Base-by-base conservation (phyloP, 2,888 invertebrate species). In the Oeneis ivallda region DNA sequence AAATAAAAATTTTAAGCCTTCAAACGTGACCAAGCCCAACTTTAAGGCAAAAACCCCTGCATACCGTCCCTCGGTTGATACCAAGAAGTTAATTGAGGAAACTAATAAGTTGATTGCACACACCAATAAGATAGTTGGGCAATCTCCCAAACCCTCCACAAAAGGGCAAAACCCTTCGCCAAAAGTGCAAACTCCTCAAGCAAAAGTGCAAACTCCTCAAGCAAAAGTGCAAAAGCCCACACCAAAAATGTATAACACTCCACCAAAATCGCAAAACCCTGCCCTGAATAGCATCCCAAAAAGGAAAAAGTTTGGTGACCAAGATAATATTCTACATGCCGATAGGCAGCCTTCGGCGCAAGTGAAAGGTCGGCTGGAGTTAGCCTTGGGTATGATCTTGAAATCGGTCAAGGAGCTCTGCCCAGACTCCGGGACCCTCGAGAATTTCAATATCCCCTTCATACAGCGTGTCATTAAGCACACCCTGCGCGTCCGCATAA, bases 321-420 rank as follows among this genome's bases (percentile, higher is more conserved):
- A 68, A 6, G 69, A 73, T 52, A 52, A 67, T 43, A 67, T 80
- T 68, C 71, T 83, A 66, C 74, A 71, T 54, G 72, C 80, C 8
- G 79, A 83, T 72, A 67, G 70, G 37, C 72, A 71, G 64, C 85
- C 86, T 2, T 71, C 79, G 45, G 73, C 72, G 49, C 81, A 81
- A 71, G 67, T 86, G 70, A 76, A 70, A 34, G 88, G 89, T 45
- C 84, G 89, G n/a, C 70, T 91, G 65, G 89, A 89, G 76, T 72
- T 88, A 63, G 85, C 84, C 19, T 71, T 91, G 60, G 89, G 90
- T 62, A 64, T 54, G 47, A 78, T 91, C 50, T 67, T 88, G 64
- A 87, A 86, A 75, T 77, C 84, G 37, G 72, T 88, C 43, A 82
- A 76, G 71, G 58, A 67, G 5, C 60, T 70, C 50, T 69, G 68